These are phyloP conservation scores for Nasonia vitripennis DNA, from an alignment of 1,140 invertebrate species.

Conservation along the genomic window DNA sequence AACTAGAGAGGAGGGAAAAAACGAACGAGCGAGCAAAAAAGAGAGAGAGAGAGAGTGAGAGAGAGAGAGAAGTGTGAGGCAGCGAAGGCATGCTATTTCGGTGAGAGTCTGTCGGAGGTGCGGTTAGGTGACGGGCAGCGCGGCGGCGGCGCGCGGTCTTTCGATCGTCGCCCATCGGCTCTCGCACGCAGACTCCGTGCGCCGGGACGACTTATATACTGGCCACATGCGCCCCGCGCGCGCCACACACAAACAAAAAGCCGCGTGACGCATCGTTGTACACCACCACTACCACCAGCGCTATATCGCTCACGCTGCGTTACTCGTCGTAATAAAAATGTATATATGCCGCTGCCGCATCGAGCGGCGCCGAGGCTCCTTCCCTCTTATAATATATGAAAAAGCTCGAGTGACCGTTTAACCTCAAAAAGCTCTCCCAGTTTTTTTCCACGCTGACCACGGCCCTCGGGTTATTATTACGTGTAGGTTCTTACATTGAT, in stretches of 20 bases:
- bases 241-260: neutral
- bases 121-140: neutral
- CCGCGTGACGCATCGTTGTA: constrained; percentile 2
- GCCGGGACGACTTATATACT: neutral
- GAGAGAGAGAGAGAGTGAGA: no score
- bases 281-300: neutral
- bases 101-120: neutral
- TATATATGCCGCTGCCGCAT: neutral
- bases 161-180: constrained; percentile 2
- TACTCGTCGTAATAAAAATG: neutral
- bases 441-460: neutral
- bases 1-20: neutral
- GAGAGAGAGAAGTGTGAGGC: neutral
- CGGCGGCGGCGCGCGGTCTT: neutral
- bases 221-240: neutral
- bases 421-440: neutral
- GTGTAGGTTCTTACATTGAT: neutral
- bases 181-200: neutral
- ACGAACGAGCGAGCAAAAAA: neutral
- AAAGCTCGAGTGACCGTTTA: neutral
- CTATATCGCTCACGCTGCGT: neutral
- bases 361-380: neutral
- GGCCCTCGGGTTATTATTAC: neutral
- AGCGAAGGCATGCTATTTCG: neutral
- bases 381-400: neutral